Percentiles rank a stretch among this genome's conserved stretches.
phyloP scores from a whole-genome alignment of 2,797 vertebrate genomes.

The Discoglossus pictus region DNA sequence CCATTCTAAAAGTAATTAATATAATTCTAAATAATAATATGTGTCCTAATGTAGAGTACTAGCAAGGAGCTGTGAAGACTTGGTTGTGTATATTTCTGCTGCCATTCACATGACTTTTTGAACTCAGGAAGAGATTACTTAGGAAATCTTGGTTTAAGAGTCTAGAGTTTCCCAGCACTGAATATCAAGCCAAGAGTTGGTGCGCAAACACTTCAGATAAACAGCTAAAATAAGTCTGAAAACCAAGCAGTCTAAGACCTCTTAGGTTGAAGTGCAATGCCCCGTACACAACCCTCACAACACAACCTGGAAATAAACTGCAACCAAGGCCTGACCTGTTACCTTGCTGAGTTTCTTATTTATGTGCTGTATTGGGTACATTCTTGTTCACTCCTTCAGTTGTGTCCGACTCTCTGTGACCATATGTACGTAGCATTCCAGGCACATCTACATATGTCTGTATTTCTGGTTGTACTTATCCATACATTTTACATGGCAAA shows the following conservation, averaged over 20 bases:
- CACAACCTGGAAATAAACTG: neutral
- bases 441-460: too few relatives aligned
- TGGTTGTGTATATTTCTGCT: conserved; percentile 15
- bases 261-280: conserved; percentile 8
- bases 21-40: conserved; percentile 39
- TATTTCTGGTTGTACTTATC: too few relatives aligned
- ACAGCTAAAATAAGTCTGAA: conserved; percentile 28
- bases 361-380: too few relatives aligned
- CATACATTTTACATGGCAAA: too few relatives aligned
- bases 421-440: too few relatives aligned
- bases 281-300: neutral
- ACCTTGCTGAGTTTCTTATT: too few relatives aligned
- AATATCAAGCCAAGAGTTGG: conserved; percentile 38
- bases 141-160: conserved; percentile 27
- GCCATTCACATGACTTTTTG: conserved; percentile 35
- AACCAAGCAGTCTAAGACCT: neutral
- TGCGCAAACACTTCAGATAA: conserved; percentile 44
- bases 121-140: conserved; percentile 48
- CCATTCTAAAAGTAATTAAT: conserved; percentile 41
- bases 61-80: conserved; percentile 33
- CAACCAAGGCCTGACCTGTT: neutral
- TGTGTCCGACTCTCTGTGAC: too few relatives aligned
- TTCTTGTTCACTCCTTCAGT: too few relatives aligned
- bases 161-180: conserved; percentile 25
- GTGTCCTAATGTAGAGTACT: conserved; percentile 39